phyloP scores from a whole-genome alignment of 1,140 invertebrate genomes.

The Daktulosphaira vitifoliae region DNA sequence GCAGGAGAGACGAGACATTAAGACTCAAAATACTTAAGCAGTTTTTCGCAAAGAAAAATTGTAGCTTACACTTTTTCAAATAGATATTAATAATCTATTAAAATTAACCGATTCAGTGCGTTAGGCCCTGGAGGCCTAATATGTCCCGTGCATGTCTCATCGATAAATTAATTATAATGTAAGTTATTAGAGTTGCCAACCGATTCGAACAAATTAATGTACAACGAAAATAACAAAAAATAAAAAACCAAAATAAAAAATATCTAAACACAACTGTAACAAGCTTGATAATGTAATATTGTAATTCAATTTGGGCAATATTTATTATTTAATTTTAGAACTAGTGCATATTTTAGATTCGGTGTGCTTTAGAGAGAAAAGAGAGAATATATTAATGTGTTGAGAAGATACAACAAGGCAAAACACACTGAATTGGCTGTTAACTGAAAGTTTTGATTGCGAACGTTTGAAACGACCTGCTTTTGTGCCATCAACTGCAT shows the following conservation, averaged over 20 bases:
- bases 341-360: slow-evolving; percentile 5
- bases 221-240: slow-evolving; percentile 25
- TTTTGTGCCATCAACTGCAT: slow-evolving; percentile 92
- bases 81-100: no score
- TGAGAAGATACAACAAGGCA: slow-evolving; percentile 34
- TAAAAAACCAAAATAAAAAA: slow-evolving; percentile 4
- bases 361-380: slow-evolving; percentile 28
- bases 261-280: slow-evolving; percentile 26
- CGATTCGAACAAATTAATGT: slow-evolving; percentile 26
- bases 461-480: slow-evolving; percentile 57
- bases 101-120: slow-evolving; percentile 30
- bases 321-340: not conserved
- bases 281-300: slow-evolving; percentile 20
- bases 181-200: slow-evolving; percentile 28
- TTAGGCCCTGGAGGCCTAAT: slow-evolving; percentile 29
- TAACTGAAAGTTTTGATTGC: slow-evolving; percentile 31
- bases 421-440: slow-evolving; percentile 34
- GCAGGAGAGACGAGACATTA: slow-evolving; percentile 31
- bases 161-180: not conserved
- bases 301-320: slow-evolving; percentile 8
- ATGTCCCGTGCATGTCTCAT: slow-evolving; percentile 30
- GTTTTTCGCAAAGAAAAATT: slow-evolving; percentile 11
- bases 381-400: slow-evolving; percentile 14
- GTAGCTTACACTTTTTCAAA: no score
- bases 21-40: slow-evolving; percentile 15